Base-by-base conservation (phyloP, 2,888 invertebrate genomes). In the Embidobia sp. region DNA sequence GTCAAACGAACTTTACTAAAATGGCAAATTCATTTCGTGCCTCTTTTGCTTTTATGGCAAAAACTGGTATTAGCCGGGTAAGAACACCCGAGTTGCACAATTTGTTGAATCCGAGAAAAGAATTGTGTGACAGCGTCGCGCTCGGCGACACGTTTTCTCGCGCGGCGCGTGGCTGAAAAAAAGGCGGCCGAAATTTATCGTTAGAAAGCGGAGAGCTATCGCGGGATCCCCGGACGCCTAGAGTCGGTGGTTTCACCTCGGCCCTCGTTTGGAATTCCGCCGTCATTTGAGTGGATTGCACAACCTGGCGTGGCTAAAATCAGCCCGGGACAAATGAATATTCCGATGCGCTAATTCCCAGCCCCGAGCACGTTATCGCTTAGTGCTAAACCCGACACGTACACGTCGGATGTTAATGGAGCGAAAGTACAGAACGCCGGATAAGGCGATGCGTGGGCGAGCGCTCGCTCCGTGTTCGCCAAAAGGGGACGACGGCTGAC, bases 291-390 rank as follows among this genome's bases (percentile, higher is more conserved):
- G 18, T 18, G 51, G 53, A 63, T 72, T 72, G 61, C 63, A 72
- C 61, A 72, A 72, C 72, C 13, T 18, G 42, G 1, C 59, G 19
- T 55, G 10, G 31, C 61, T 61, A 61, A 72, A 72, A 63, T 72
- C 55, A 10, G 31, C 11, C 26, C 44, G 19, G 48, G 61, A 73
- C 70, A 64, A 57, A 77, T 77, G 76, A 70, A 70, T 70, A 77
- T 70, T 77, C 70, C 66, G 53, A 57, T 70, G 57, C 55, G 64
- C 76, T 77, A 64, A 77, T 70, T 70, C 48, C 57, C 59, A 66
- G 70, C 51, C 53, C 55, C 33, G 29, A 33, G 31, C 59, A 59
- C 70, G 70, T 77, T 76, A 76, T 76, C 76, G 64, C 42, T 61
- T 26, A 51, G 63, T 63, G 64, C 76, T 49, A 63, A 70, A 61